Percentiles rank a stretch among this genome's conserved stretches.
These are phyloP conservation scores for Mormyrus iriodes DNA, from an alignment of 2,113 vertebrate genomes.

Conservation along the genomic window DNA sequence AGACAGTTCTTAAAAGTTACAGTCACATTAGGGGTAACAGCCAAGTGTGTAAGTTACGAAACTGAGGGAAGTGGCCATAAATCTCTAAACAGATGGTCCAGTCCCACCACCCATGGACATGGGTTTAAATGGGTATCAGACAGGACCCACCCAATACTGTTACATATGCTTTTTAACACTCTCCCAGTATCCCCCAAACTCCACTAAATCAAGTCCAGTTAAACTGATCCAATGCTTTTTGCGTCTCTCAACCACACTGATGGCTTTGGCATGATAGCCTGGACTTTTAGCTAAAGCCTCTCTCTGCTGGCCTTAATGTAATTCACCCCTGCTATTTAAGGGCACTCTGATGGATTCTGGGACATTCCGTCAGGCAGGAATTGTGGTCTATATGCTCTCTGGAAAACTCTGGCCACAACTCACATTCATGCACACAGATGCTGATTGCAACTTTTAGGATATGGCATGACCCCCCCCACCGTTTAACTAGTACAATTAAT, in stretches of 20 bases:
- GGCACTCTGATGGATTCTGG: background rate
- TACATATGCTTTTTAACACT: background rate
- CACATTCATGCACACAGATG: background rate
- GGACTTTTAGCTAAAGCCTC: background rate
- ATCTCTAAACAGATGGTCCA: background rate
- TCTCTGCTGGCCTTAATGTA: background rate
- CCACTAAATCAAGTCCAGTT: conserved; percentile 4
- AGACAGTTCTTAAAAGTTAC: background rate
- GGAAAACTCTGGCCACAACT: background rate
- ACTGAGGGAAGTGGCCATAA: background rate
- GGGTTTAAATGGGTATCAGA: background rate
- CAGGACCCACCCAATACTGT: background rate
- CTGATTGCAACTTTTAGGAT: background rate
- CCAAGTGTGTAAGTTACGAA: background rate
- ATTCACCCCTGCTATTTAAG: conserved; percentile 2
- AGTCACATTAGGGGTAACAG: background rate
- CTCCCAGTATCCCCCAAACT: background rate
- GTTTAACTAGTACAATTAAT: background rate
- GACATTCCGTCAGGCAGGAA: background rate
- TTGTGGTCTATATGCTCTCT: background rate
- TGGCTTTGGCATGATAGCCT: conserved; percentile 5
- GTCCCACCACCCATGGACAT: background rate
- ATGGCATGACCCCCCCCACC: no score
- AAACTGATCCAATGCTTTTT: background rate
- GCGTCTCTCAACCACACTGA: background rate